Conservation (phyloP, 2,888 invertebrate genomes). For the Diarsia mendica region DNA sequence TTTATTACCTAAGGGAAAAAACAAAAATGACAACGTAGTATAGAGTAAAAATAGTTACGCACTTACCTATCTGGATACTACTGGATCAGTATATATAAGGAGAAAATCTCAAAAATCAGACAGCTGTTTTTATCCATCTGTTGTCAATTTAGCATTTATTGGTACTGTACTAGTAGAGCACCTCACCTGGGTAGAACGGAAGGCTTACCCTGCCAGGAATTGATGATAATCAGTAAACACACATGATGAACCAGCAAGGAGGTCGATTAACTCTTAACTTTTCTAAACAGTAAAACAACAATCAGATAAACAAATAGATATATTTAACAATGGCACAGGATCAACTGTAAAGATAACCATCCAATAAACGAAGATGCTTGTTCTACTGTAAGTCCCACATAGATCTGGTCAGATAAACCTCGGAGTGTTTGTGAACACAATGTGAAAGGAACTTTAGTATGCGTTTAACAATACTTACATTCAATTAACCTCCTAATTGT, state of each 20-base stretch:
- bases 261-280: conserved; percentile 37
- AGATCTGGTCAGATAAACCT: conserved; percentile 60
- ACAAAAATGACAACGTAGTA: no score
- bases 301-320: conserved; percentile 46
- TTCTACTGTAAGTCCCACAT: conserved; percentile 57
- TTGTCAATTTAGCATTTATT: not conserved
- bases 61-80: not conserved
- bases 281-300: conserved; percentile 11
- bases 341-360: conserved; percentile 49
- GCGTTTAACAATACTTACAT: conserved; percentile 72
- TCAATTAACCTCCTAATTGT: conserved; percentile 76
- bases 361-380: conserved; percentile 47
- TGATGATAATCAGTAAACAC: conserved; percentile 8
- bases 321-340: conserved; percentile 57
- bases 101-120: not conserved
- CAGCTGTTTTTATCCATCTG: not conserved
- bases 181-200: not conserved
- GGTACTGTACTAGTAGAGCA: not conserved
- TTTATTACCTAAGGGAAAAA: not conserved
- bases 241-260: conserved; percentile 9
- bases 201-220: conserved; percentile 9
- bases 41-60: not conserved
- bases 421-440: conserved; percentile 55
- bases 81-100: no score
- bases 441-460: conserved; percentile 66